Base-by-base conservation (phyloP, 2,888 invertebrate species). In the Folsomia candida region DNA sequence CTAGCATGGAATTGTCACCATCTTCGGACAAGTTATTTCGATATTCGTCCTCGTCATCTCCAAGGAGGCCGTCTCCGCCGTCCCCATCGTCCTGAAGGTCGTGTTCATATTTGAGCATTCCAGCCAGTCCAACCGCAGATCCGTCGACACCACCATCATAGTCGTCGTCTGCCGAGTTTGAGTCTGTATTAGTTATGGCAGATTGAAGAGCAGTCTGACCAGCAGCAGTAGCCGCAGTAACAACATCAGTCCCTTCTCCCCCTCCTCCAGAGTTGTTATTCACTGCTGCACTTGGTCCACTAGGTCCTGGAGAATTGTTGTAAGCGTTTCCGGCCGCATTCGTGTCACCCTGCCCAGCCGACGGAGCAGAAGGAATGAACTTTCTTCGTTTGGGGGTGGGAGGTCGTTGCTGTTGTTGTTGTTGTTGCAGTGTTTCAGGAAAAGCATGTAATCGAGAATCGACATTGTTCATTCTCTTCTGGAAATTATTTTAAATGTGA, bases 331-430 rank as follows among this genome's bases (percentile, higher is more conserved):
- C 9, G 47, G 9, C 18, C 18, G 9, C 47, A 11, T 47, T 9
- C 18, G 9, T 47, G 47, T 11, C 9, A 11, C 47, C 47, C 18
- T 47, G 47, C 9, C 9, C 9, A 11, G 9, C 9, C 9, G 47
- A 9, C 47, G 9, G 47, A 47, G 9, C 18, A 11, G 47, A 47
- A 11, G 47, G 47, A 47, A 67, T 66, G 27, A 73, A 68, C 24
- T 73, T 71, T 59, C 77, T 75, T 51, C 77, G 64, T 60, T 79
- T 79, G 20, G 77, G 79, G 1, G 77, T 73, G 9, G 76, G 76
- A 24, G 79, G 77, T 59, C 77, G 75, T n/a, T n/a, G n/a, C n/a
- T n/a, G n/a, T n/a, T n/a, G n/a, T n/a, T n/a, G n/a, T n/a, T n/a
- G n/a, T n/a, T n/a, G n/a, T n/a, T n/a, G n/a, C n/a, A n/a, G n/a